These are phyloP conservation scores for Sarcophaga caerulescens DNA, from an alignment of 2,888 invertebrate genomes.

Conservation along the genomic window DNA sequence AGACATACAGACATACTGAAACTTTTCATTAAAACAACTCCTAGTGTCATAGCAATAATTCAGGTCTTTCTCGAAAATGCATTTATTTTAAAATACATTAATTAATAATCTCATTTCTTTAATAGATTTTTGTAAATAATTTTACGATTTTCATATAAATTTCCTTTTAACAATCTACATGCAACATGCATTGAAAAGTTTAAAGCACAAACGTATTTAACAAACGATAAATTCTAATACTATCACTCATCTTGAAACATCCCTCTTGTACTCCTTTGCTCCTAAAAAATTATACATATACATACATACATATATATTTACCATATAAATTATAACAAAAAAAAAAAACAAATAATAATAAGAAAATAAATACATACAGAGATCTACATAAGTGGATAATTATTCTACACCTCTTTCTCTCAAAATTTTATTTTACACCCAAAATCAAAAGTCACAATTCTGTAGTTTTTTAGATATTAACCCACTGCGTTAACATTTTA, in stretches of 20 bases:
- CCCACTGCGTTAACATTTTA: slow-evolving; percentile 59
- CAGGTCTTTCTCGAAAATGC: slow-evolving; percentile 51
- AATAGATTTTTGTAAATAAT: slow-evolving; percentile 41
- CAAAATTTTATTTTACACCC: slow-evolving; percentile 41
- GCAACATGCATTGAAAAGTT: not conserved
- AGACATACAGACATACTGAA: slow-evolving; percentile 5
- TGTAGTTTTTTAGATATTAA: slow-evolving; percentile 57
- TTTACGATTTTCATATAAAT: slow-evolving; percentile 13
- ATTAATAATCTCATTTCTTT: not conserved
- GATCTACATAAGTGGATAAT: not conserved
- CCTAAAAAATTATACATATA: not conserved
- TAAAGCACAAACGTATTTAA: slow-evolving; percentile 35
- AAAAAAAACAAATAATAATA: no score
- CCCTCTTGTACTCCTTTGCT: slow-evolving; percentile 32
- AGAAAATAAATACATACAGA: no score
- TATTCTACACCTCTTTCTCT: slow-evolving; percentile 6
- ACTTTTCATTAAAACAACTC: slow-evolving; percentile 6
- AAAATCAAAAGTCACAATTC: slow-evolving; percentile 61
- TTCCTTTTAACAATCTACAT: slow-evolving; percentile 65
- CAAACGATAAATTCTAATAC: slow-evolving; percentile 31
- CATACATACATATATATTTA: not conserved
- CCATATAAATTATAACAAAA: no score
- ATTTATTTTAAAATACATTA: slow-evolving; percentile 28
- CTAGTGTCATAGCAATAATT: slow-evolving; percentile 49
- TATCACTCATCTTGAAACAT: slow-evolving; percentile 10